A percentile compares a stretch with the other conserved stretches of the same genome.
Conservation (phyloP, 2,797 vertebrate species). For the Silurus aristotelis region DNA sequence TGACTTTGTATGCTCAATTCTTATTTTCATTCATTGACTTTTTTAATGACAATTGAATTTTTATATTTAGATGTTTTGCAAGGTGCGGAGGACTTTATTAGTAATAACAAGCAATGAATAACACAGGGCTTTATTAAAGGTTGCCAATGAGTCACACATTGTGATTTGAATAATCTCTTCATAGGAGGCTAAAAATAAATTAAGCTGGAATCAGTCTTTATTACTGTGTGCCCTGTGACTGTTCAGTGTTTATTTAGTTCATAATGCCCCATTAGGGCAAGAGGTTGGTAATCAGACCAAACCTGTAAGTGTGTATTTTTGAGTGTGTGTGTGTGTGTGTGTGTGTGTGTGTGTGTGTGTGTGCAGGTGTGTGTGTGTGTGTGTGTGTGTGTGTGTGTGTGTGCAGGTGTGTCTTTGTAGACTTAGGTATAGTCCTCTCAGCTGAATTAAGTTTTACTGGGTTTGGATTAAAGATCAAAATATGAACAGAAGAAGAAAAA, state of each 20-base stretch:
- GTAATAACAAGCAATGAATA: background rate
- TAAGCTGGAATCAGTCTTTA: background rate
- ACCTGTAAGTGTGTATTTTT: background rate
- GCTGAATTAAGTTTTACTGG: too few species aligned
- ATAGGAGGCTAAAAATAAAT: background rate
- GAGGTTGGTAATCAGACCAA: conserved; percentile 8
- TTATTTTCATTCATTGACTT: too few species aligned
- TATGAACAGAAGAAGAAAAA: too few species aligned
- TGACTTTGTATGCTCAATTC: too few species aligned
- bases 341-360: background rate
- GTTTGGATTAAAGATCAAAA: too few species aligned
- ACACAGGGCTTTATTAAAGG: background rate
- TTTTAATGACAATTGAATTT: background rate
- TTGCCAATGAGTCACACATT: background rate
- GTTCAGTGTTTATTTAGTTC: background rate
- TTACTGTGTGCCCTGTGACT: background rate
- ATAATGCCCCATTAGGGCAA: conserved; percentile 25
- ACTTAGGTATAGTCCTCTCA: too few species aligned
- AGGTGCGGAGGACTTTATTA: background rate
- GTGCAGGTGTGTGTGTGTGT: background rate
- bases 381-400: background rate
- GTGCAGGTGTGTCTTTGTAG: too few species aligned
- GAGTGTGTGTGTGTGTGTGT: background rate
- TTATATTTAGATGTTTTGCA: background rate
- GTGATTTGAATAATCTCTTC: background rate